These are phyloP conservation scores for Mormyrus proboscirostris DNA, from an alignment of 2,797 vertebrate species.

Conservation along the genomic window DNA sequence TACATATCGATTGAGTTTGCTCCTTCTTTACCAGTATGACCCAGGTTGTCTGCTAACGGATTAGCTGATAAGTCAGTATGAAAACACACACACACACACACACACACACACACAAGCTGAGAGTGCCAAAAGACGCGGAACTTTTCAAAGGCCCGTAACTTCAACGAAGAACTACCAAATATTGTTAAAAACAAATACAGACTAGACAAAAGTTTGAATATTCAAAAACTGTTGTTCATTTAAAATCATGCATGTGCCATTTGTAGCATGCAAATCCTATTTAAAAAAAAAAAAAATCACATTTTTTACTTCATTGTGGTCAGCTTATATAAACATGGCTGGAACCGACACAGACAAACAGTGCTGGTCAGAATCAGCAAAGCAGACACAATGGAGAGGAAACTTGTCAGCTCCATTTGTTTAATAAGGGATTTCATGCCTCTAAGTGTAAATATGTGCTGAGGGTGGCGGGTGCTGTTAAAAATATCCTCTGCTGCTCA, in stretches of 20 bases:
- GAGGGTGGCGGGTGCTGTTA: neutral
- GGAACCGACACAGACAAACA: neutral
- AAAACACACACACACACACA: neutral
- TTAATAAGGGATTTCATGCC: neutral
- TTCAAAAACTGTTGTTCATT: neutral
- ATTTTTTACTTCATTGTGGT: neutral
- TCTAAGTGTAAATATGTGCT: neutral
- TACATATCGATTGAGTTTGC: neutral
- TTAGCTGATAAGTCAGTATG: neutral
- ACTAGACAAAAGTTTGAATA: neutral
- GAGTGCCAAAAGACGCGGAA: neutral
- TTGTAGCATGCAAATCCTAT: neutral
- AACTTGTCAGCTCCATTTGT: neutral
- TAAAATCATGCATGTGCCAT: no score
- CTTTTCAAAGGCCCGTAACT: neutral
- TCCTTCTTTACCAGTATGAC: neutral
- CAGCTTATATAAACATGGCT: neutral
- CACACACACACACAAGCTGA: neutral
- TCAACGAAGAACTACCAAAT: neutral
- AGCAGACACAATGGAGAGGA: neutral
- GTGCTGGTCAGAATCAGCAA: neutral
- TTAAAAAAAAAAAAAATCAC: neutral
- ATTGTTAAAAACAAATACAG: neutral
- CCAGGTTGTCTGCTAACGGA: neutral
- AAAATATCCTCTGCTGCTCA: conserved; percentile 10